Conservation (phyloP, 1,140 invertebrate genomes). For the Drosophila varians region DNA sequence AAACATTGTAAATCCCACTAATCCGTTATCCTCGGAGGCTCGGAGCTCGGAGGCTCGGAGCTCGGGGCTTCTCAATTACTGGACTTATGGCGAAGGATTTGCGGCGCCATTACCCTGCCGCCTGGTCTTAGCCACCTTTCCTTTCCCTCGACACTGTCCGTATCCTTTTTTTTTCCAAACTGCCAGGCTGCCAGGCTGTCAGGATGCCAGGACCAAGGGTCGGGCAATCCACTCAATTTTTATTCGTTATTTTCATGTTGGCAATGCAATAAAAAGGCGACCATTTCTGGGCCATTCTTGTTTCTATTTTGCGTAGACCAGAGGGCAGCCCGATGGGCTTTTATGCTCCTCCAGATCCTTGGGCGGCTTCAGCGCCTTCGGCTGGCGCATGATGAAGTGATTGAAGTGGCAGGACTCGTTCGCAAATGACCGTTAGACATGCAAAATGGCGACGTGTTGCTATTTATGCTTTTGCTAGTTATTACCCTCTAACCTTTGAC, state of each 20-base stretch:
- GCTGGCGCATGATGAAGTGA: constrained; percentile 69
- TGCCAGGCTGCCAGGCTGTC: too few relatives aligned
- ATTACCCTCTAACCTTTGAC: neutral
- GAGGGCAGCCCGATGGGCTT: neutral
- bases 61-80: constrained; percentile 25
- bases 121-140: neutral
- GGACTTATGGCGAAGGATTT: constrained; percentile 28
- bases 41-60: too few relatives aligned
- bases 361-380: too few relatives aligned
- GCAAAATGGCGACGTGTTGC: constrained; percentile 69
- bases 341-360: neutral
- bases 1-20: constrained; percentile 1
- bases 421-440: constrained; percentile 67
- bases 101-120: constrained; percentile 4
- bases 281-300: constrained; percentile 3
- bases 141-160: neutral
- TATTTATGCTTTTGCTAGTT: constrained; percentile 48
- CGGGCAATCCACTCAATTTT: constrained; percentile 73
- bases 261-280: constrained; percentile 47
- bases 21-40: constrained; percentile 9
- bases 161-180: too few relatives aligned
- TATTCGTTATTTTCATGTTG: constrained; percentile 70
- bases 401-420: constrained; percentile 62
- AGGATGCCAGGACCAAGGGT: too few relatives aligned
- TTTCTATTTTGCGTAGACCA: constrained; percentile 21